These are phyloP conservation scores for Eumeta japonica DNA, from an alignment of 1,140 invertebrate genomes.

Conservation along the genomic window DNA sequence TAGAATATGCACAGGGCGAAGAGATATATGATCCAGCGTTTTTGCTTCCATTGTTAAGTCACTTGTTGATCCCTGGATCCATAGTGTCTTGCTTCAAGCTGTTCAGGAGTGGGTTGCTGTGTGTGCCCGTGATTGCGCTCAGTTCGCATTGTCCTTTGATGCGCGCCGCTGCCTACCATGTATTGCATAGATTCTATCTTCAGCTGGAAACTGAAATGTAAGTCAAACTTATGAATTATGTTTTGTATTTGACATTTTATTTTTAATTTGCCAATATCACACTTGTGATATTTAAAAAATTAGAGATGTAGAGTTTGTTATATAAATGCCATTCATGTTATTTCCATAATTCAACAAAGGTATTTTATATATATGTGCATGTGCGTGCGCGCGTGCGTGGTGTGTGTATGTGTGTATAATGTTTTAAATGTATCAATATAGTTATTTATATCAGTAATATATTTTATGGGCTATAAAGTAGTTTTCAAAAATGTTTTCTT, in stretches of 20 bases:
- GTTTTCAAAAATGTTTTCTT: too few species aligned
- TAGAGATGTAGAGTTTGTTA: too few species aligned
- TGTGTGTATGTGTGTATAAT: too few species aligned
- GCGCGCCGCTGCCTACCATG: slow-evolving; percentile 65
- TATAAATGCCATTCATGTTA: too few species aligned
- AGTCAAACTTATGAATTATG: slow-evolving; percentile 24
- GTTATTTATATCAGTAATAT: too few species aligned
- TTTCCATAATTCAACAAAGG: too few species aligned
- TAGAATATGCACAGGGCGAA: slow-evolving; percentile 21
- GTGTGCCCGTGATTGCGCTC: slow-evolving; percentile 64
- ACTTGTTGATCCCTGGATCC: slow-evolving; percentile 64
- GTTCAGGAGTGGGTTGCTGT: slow-evolving; percentile 63
- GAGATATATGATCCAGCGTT: slow-evolving; percentile 72
- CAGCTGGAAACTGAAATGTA: slow-evolving; percentile 68
- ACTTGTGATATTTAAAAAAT: too few species aligned
- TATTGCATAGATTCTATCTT: slow-evolving; percentile 65
- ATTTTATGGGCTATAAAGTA: too few species aligned
- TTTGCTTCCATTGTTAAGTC: slow-evolving; percentile 67
- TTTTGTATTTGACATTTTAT: slow-evolving; percentile 16
- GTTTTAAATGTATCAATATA: too few species aligned
- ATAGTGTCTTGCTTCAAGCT: slow-evolving; percentile 66
- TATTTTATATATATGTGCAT: too few species aligned
- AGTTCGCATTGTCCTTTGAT: slow-evolving; percentile 60
- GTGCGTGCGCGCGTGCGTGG: too few species aligned
- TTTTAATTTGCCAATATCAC: slow-evolving; percentile 36